Conservation (phyloP, 2,797 vertebrate species). For the Craterocephalus amniculus region DNA sequence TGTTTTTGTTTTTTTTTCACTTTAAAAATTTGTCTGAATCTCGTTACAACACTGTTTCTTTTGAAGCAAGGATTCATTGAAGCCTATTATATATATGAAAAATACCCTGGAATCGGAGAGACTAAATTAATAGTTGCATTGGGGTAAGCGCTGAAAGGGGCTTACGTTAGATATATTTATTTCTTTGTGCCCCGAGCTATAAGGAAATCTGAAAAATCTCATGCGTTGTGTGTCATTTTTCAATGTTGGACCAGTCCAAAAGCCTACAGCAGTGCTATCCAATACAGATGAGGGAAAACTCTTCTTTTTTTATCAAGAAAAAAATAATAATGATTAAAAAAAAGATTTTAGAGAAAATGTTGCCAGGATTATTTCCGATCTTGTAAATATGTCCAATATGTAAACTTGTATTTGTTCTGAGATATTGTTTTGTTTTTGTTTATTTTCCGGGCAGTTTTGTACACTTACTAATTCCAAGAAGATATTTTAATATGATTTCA, state of each 20-base stretch:
- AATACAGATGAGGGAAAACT: slow-evolving; percentile 77
- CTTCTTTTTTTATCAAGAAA: slow-evolving; percentile 60
- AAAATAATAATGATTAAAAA: slow-evolving; percentile 64
- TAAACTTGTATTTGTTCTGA: slow-evolving; percentile 92
- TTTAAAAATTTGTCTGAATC: slow-evolving; percentile 43
- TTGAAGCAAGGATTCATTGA: slow-evolving; percentile 66
- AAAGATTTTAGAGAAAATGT: slow-evolving; percentile 88
- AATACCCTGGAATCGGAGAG: slow-evolving; percentile 69
- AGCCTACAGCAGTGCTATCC: slow-evolving; percentile 80
- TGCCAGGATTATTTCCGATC: slow-evolving; percentile 88
- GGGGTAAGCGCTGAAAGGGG: slow-evolving; percentile 65
- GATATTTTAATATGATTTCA: slow-evolving; percentile 98
- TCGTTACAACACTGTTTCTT: slow-evolving; percentile 51
- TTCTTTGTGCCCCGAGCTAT: slow-evolving; percentile 73
- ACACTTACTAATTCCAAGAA: slow-evolving; percentile 94
- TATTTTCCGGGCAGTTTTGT: slow-evolving; percentile 92
- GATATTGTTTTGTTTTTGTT: slow-evolving; percentile 83
- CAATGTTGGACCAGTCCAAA: slow-evolving; percentile 76
- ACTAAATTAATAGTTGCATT: slow-evolving; percentile 56
- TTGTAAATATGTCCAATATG: slow-evolving; percentile 98
- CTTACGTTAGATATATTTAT: slow-evolving; percentile 77
- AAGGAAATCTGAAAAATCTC: slow-evolving; percentile 72
- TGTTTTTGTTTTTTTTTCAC: slow-evolving; percentile 26
- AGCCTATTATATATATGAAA: slow-evolving; percentile 65
- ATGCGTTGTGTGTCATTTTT: slow-evolving; percentile 79